Evolutionary conservation across 2,888 invertebrate species (phyloP), one percentile per base, ranked within the genome.

Genomic region (Andrena minutula): DNA sequence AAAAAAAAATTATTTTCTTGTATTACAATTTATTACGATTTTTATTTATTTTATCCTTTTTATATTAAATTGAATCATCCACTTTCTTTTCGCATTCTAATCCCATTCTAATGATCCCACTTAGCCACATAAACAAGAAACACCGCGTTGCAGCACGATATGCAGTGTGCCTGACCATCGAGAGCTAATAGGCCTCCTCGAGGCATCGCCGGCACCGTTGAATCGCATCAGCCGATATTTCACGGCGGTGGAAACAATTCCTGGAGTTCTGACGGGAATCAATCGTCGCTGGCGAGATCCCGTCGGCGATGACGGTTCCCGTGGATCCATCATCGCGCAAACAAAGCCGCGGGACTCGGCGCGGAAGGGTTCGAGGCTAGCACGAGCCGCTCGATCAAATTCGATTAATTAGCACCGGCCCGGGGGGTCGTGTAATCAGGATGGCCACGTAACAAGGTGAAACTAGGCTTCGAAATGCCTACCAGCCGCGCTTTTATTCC

Each of bases 341-440:
- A 70, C 41, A 60, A 70, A 79, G 79, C 30, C 35, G 0, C 56
- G 16, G 23, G 30, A 26, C 16, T 51, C 6, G 60, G 32, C 32
- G n/a, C 35, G 8, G 28, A 8, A 30, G 26, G 49, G 49, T 30
- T 7, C 35, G 60, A 12, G 20, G 23, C 16, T 7, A 10, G 47
- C 72, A 63, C 64, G 41, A 51, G 26, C 28, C 30, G 16, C 7
- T 7, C 64, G 60, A 66, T 79, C 60, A 41, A 79, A 70, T 65
- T 71, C 65, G 65, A 79, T 79, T 79, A 71, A 79, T 79, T 79
- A 79, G 47, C 60, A 30, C 3, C 49, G 49, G 12, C 35, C 35
- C 26, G 35, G 28, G 20, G 53, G 41, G 53, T 4, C 20, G 1
- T 12, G 68, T 35, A 51, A 49, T 30, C 30, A 0, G 23, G 68